Conservation (phyloP, 1,140 invertebrate genomes). For the Bombus haemorrhoidalis region DNA sequence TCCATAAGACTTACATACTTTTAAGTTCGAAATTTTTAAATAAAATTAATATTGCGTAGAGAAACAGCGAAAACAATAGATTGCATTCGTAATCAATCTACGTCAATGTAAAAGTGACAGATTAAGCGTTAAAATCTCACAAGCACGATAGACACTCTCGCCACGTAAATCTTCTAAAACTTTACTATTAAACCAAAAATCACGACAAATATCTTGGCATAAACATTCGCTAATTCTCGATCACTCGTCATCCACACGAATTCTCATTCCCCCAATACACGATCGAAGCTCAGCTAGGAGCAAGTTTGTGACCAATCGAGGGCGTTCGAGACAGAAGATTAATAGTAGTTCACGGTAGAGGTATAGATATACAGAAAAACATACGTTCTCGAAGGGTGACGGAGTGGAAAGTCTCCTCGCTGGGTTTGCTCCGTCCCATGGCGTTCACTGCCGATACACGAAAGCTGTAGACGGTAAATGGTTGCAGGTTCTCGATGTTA, state of each 20-base stretch:
- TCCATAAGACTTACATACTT: no score
- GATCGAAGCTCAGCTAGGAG: neutral
- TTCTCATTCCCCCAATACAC: neutral
- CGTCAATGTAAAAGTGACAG: no score
- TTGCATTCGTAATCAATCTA: no score
- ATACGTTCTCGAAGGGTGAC: constrained; percentile 89
- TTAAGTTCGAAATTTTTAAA: no score
- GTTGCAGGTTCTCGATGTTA: constrained; percentile 86
- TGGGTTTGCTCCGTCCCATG: constrained; percentile 87
- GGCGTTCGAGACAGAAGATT: neutral
- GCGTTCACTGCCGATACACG: constrained; percentile 88
- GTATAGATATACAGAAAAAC: constrained; percentile 36
- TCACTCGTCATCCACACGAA: neutral
- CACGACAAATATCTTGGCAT: neutral
- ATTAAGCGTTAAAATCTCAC: no score
- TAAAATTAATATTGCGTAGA: no score
- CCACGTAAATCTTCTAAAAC: no score
- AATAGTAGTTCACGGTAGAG: neutral
- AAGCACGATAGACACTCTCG: no score
- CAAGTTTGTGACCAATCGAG: neutral
- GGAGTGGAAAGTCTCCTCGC: constrained; percentile 90
- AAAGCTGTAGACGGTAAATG: constrained; percentile 91
- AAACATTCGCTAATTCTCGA: neutral
- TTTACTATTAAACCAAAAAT: no score
- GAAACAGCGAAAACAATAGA: no score